These are phyloP conservation scores for Drosophila kambysellisi DNA, from an alignment of 2,888 invertebrate genomes.

Conservation along the genomic window DNA sequence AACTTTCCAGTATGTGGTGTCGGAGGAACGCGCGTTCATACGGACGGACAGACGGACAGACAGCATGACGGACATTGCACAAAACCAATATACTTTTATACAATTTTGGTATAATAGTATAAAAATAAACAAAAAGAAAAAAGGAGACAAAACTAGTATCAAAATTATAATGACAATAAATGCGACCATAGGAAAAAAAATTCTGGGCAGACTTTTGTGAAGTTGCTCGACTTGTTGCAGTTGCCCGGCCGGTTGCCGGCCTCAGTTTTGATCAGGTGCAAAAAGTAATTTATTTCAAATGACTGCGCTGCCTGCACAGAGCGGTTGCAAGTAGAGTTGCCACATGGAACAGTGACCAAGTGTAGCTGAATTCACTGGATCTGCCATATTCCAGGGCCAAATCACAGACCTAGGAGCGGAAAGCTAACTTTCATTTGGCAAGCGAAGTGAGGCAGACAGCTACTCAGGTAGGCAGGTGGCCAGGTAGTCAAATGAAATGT, in stretches of 20 bases:
- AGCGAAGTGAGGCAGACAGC: not conserved
- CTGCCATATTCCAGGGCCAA: slow-evolving; percentile 19
- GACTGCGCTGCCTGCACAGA: slow-evolving; percentile 61
- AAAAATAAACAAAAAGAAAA: slow-evolving; percentile 31
- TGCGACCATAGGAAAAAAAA: slow-evolving; percentile 48
- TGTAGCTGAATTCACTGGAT: slow-evolving; percentile 30
- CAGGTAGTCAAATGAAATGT: slow-evolving; percentile 58
- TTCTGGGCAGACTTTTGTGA: slow-evolving; percentile 37
- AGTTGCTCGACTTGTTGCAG: slow-evolving; percentile 28
- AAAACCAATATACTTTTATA: too few species aligned
- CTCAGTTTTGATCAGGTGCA: slow-evolving; percentile 81
- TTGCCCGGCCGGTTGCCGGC: slow-evolving; percentile 32
- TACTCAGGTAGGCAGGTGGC: not conserved
- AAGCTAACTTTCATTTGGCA: slow-evolving; percentile 53
- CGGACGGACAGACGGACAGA: too few species aligned
- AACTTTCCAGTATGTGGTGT: too few species aligned
- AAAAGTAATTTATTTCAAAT: slow-evolving; percentile 82
- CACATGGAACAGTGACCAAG: slow-evolving; percentile 24
- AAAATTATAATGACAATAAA: slow-evolving; percentile 81
- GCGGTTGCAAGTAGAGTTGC: slow-evolving; percentile 26
- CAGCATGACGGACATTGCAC: too few species aligned
- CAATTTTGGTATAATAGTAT: too few species aligned
- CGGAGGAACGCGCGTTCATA: too few species aligned
- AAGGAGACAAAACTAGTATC: slow-evolving; percentile 46
- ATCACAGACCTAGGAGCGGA: slow-evolving; percentile 57